Percentiles rank a stretch among this genome's conserved stretches.
Conservation (phyloP, 1,140 invertebrate species). For the Aphelinus atriplicis region DNA sequence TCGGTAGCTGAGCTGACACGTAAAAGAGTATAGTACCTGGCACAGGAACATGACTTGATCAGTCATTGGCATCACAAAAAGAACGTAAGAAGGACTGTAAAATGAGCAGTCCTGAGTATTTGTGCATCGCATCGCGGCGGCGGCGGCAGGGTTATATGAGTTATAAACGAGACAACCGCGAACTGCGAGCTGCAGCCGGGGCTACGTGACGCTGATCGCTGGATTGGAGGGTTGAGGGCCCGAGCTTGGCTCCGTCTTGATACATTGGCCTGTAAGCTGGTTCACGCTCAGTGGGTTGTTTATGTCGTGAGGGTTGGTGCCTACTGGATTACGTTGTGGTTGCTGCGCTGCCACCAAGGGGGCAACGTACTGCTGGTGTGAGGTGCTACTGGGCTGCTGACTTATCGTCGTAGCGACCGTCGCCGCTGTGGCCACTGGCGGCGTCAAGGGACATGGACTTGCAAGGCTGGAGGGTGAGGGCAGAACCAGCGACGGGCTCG, state of each 20-base stretch:
- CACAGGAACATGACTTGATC: slow-evolving; percentile 67
- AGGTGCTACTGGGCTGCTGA: slow-evolving; percentile 42
- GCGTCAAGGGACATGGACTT: slow-evolving; percentile 70
- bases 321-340: slow-evolving; percentile 80
- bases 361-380: slow-evolving; percentile 31
- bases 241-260: slow-evolving; percentile 66
- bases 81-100: slow-evolving; percentile 61
- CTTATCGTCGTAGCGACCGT: slow-evolving; percentile 31
- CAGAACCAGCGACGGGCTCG: slow-evolving; percentile 77
- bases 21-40: slow-evolving; percentile 67
- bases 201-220: slow-evolving; percentile 73
- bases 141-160: background rate
- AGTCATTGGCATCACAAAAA: slow-evolving; percentile 65
- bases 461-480: slow-evolving; percentile 75
- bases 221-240: slow-evolving; percentile 67
- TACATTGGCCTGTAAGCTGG: slow-evolving; percentile 81
- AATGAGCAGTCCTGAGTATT: slow-evolving; percentile 61
- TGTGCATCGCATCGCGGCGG: slow-evolving; percentile 51
- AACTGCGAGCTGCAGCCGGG: slow-evolving; percentile 43
- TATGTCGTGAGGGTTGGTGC: slow-evolving; percentile 88
- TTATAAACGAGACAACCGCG: background rate
- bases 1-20: slow-evolving; percentile 33
- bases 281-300: slow-evolving; percentile 92
- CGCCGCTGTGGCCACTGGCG: slow-evolving; percentile 54
- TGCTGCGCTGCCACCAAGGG: slow-evolving; percentile 12